Conservation (phyloP, 2,797 vertebrate genomes). For the Cottoperca gobio region DNA sequence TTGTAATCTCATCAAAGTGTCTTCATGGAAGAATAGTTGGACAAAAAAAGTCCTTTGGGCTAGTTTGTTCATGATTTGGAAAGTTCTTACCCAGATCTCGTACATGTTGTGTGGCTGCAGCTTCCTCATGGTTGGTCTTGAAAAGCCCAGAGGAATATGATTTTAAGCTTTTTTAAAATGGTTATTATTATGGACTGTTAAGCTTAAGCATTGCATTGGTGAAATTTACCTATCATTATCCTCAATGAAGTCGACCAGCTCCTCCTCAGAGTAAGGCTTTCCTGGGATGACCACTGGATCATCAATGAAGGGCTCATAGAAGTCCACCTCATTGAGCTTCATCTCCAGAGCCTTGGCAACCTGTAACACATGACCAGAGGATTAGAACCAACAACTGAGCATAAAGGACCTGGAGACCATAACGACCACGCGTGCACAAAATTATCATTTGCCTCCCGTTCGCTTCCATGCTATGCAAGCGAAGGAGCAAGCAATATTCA, state of each 20-base stretch:
- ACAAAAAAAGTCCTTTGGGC: not conserved
- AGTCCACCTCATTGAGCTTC: conserved; percentile 92
- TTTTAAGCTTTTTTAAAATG: not conserved
- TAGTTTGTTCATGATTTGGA: not conserved
- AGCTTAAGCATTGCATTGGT: not conserved
- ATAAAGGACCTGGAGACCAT: not conserved
- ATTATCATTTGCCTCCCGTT: too few relatives aligned
- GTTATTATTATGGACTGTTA: not conserved
- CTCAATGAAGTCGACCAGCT: conserved; percentile 90
- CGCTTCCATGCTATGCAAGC: too few relatives aligned
- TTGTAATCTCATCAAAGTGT: not conserved
- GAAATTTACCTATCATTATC: conserved; percentile 86
- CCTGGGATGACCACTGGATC: conserved; percentile 90
- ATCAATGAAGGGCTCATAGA: conserved; percentile 93
- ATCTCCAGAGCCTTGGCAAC: conserved; percentile 88
- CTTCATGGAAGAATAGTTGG: not conserved
- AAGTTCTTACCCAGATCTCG: conserved; percentile 87
- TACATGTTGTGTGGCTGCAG: conserved; percentile 93
- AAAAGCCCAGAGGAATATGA: conserved; percentile 49
- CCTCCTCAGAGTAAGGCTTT: conserved; percentile 90
- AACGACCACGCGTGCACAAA: too few relatives aligned
- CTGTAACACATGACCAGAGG: conserved; percentile 68
- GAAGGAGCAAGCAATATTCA: too few relatives aligned
- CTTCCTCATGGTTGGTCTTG: conserved; percentile 92
- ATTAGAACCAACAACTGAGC: conserved; percentile 3